Evolutionary conservation across 2,113 vertebrate genomes (phyloP).

Genomic region (Leptocoma aspasia): DNA sequence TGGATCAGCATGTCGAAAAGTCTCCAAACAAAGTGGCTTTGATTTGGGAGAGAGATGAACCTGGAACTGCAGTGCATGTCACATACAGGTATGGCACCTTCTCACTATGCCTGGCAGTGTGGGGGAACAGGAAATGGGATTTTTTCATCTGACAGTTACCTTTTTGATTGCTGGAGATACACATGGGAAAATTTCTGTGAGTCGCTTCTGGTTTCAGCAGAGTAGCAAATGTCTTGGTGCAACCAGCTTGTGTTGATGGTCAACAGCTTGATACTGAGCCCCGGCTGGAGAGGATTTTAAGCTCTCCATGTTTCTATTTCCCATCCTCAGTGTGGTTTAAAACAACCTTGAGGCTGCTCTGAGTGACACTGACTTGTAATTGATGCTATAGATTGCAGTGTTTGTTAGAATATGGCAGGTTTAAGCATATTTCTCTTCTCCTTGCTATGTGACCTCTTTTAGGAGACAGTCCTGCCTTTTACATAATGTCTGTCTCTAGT

Average conservation of each 20-base stretch:
- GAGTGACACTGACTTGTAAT: neutral
- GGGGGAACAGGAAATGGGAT: neutral
- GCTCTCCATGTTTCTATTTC: neutral
- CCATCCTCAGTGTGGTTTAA: neutral
- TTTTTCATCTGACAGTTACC: neutral
- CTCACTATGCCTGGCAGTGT: neutral
- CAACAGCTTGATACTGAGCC: neutral
- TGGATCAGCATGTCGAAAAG: conserved; percentile 86
- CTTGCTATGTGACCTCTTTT: neutral
- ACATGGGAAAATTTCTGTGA: neutral
- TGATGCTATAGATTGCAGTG: neutral
- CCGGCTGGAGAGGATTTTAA: neutral
- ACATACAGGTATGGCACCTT: conserved; percentile 83
- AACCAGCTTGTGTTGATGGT: neutral
- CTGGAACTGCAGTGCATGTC: conserved; percentile 84
- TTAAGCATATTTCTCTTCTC: neutral
- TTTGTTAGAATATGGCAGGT: neutral
- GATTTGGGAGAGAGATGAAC: conserved; percentile 95
- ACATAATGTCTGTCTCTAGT: neutral
- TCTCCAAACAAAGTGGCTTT: conserved; percentile 85
- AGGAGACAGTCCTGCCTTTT: neutral
- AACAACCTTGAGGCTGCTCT: neutral
- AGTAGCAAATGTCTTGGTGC: neutral
- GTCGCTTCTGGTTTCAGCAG: neutral
- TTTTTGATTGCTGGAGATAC: neutral